These are phyloP conservation scores for Montipora capricornis DNA, from an alignment of 64 coral and sea anemone species.

Conservation along the genomic window DNA sequence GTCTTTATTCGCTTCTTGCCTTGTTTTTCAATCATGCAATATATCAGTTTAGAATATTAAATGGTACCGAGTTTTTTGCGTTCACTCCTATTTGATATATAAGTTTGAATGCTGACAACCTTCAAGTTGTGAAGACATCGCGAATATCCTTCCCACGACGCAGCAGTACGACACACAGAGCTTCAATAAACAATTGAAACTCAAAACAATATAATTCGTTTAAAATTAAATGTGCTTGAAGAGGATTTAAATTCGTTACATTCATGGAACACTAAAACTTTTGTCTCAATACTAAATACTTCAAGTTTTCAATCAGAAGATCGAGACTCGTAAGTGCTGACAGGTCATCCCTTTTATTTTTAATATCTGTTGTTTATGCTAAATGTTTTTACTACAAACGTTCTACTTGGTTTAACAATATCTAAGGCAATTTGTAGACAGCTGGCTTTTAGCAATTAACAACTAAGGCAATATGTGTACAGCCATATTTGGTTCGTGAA, in stretches of 20 bases:
- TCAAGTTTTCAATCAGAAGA: no score
- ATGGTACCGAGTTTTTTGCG: no score
- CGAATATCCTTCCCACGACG: slow-evolving; percentile 12
- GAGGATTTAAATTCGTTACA: not conserved
- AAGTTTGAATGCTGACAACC: no score
- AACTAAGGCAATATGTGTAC: not conserved
- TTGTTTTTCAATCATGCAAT: no score
- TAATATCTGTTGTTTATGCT: not conserved
- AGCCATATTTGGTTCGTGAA: not conserved
- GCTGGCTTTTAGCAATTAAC: not conserved
- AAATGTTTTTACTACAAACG: not conserved
- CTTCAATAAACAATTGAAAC: slow-evolving; percentile 38
- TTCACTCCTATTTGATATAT: no score
- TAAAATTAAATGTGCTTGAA: not conserved
- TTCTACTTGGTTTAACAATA: not conserved
- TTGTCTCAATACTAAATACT: no score
- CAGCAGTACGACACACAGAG: not conserved
- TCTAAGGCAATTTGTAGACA: not conserved
- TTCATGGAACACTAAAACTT: no score
- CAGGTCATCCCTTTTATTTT: not conserved
- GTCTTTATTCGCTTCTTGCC: no score
- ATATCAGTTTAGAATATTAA: no score
- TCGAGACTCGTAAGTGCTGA: no score
- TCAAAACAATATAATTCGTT: not conserved
- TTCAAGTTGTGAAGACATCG: not conserved